phyloP scores from a whole-genome alignment of 2,888 invertebrate species.

The Hedya salicella region DNA sequence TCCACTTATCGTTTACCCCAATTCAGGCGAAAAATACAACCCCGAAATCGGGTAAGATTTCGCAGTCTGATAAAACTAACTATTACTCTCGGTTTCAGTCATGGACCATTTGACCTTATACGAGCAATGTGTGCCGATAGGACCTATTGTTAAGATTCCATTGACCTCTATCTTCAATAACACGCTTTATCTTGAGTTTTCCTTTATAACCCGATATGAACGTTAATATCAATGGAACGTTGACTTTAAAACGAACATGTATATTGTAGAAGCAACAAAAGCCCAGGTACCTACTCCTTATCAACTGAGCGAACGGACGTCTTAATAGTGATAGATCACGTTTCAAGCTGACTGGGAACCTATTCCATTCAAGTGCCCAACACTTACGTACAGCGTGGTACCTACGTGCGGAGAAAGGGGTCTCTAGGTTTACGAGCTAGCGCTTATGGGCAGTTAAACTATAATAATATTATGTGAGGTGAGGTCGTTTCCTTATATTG shows the following conservation, averaged over 20 bases:
- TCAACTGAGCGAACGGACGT: conserved; percentile 31
- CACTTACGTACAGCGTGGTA: conserved; percentile 21
- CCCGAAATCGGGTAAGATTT: conserved; percentile 87
- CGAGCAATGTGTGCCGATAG: conserved; percentile 27
- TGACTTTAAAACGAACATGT: conserved; percentile 16
- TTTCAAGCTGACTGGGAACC: conserved; percentile 31
- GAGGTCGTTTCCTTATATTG: conserved; percentile 23
- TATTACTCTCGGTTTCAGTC: conserved; percentile 37
- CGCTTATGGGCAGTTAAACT: conserved; percentile 23
- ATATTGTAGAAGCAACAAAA: conserved; percentile 12
- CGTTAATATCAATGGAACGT: not conserved
- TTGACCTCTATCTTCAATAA: conserved; percentile 35
- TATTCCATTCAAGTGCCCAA: conserved; percentile 35
- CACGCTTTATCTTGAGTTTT: conserved; percentile 20
- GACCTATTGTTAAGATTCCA: conserved; percentile 39
- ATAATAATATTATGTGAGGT: conserved; percentile 26
- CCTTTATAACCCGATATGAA: not conserved
- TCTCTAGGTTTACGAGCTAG: conserved; percentile 28
- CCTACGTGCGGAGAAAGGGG: conserved; percentile 24
- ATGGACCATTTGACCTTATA: conserved; percentile 38
- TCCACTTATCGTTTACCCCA: conserved; percentile 95
- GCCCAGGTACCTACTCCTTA: conserved; percentile 12
- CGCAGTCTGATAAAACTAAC: conserved; percentile 48
- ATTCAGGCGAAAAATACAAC: conserved; percentile 94
- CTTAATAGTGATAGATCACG: conserved; percentile 42